Conservation (phyloP, 2,113 vertebrate species). For the Spilogale gracilis region DNA sequence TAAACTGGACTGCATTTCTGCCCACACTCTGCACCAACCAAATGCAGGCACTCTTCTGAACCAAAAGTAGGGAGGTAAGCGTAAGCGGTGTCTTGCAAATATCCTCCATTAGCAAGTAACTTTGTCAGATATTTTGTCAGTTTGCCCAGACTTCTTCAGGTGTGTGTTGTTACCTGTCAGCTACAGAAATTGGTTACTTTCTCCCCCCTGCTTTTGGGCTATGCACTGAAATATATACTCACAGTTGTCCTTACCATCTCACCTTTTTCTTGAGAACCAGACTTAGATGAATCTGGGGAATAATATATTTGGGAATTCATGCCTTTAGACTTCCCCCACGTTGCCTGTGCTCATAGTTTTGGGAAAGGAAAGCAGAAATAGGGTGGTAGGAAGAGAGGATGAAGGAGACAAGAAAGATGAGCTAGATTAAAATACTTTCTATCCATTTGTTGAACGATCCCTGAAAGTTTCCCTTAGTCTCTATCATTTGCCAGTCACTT, state of each 20-base stretch:
- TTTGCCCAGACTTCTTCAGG: conserved; percentile 46
- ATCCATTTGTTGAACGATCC: not conserved
- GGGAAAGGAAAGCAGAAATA: not conserved
- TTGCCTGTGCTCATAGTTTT: not conserved
- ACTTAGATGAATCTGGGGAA: not conserved
- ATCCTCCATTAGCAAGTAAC: conserved; percentile 61
- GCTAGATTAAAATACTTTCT: not conserved
- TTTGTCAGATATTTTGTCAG: conserved; percentile 58
- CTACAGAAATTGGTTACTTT: conserved; percentile 7
- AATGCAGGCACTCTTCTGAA: conserved; percentile 41
- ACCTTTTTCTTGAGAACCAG: conserved; percentile 32
- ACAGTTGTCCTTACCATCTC: not conserved
- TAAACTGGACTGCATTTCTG: not conserved
- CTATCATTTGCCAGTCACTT: not conserved
- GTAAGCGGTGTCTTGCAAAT: conserved; percentile 57
- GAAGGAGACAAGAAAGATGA: not conserved
- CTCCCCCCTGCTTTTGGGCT: not conserved
- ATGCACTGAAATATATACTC: not conserved
- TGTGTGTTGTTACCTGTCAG: not conserved
- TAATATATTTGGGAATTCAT: not conserved
- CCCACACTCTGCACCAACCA: not conserved
- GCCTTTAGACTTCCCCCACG: not conserved
- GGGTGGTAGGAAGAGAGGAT: not conserved
- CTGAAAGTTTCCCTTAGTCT: not conserved
- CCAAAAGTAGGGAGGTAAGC: conserved; percentile 57